Percentiles rank a stretch among this genome's conserved stretches.
These are phyloP conservation scores for Chionomys nivalis DNA, from an alignment of 2,113 vertebrate genomes.

Conservation along the genomic window DNA sequence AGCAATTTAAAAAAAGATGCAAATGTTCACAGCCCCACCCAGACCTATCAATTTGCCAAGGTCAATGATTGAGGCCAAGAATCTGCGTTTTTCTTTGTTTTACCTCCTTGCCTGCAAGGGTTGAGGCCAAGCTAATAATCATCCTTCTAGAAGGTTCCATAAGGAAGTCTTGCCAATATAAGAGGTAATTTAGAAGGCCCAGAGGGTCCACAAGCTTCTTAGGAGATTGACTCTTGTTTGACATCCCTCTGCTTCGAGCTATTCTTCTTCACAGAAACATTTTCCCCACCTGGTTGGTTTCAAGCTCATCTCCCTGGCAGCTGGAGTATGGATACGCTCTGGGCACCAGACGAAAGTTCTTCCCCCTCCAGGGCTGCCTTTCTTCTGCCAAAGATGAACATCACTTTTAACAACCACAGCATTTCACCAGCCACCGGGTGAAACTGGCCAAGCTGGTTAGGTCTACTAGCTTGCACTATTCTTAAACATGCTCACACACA, in stretches of 20 bases:
- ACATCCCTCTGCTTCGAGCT: background rate
- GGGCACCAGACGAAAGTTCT: background rate
- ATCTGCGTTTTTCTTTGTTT: conserved; percentile 2
- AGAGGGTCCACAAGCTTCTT: background rate
- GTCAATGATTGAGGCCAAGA: background rate
- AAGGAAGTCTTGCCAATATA: background rate
- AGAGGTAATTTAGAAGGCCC: background rate
- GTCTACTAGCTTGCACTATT: background rate
- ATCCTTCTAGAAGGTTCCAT: background rate
- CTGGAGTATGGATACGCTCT: background rate
- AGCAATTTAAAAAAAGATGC: conserved; percentile 13
- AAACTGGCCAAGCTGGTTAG: conserved; percentile 17
- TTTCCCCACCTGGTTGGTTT: background rate
- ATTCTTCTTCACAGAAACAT: background rate
- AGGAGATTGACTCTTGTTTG: background rate
- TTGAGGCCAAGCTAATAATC: background rate
- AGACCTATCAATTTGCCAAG: conserved; percentile 22
- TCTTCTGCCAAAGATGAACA: conserved; percentile 23
- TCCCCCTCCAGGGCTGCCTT: background rate
- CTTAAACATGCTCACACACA: background rate
- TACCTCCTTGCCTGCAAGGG: background rate
- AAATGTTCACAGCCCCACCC: background rate
- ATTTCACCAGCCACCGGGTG: conserved; percentile 65
- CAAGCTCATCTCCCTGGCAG: background rate
- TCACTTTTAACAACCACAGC: conserved; percentile 73